Evolutionary conservation across 2,888 invertebrate species (phyloP).

Genomic region (Eupithecia vulgata): DNA sequence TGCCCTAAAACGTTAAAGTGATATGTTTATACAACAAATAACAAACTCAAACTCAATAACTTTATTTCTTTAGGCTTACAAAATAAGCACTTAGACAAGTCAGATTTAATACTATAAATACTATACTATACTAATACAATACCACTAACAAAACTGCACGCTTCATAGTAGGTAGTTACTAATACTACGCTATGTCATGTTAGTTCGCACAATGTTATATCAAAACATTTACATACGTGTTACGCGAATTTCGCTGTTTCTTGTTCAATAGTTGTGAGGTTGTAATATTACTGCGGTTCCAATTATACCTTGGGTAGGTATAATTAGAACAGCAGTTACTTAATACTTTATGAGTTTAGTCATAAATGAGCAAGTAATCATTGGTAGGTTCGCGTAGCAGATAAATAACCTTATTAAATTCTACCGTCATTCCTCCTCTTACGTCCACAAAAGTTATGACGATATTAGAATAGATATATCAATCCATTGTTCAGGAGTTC

Average conservation of each 20-base stretch:
- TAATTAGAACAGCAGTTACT: too few relatives aligned
- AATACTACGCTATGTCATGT: neutral
- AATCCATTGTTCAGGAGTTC: conserved; percentile 40
- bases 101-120: too few relatives aligned
- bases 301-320: too few relatives aligned
- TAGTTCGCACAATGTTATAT: conserved; percentile 14
- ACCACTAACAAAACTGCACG: conserved; percentile 13
- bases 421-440: conserved; percentile 4
- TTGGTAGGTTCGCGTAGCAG: too few relatives aligned
- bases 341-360: too few relatives aligned
- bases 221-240: conserved; percentile 21
- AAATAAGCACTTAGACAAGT: too few relatives aligned
- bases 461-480: neutral
- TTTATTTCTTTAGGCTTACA: too few relatives aligned
- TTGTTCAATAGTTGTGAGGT: neutral
- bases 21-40: conserved; percentile 30
- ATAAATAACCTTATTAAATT: conserved; percentile 1
- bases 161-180: conserved; percentile 19
- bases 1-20: conserved; percentile 7
- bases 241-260: neutral
- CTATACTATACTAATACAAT: too few relatives aligned
- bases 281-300: too few relatives aligned
- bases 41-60: too few relatives aligned
- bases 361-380: too few relatives aligned
- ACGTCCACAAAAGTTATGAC: conserved; percentile 25